Base-by-base conservation (phyloP, 2,888 invertebrate species). In the Amphipyra berbera region DNA sequence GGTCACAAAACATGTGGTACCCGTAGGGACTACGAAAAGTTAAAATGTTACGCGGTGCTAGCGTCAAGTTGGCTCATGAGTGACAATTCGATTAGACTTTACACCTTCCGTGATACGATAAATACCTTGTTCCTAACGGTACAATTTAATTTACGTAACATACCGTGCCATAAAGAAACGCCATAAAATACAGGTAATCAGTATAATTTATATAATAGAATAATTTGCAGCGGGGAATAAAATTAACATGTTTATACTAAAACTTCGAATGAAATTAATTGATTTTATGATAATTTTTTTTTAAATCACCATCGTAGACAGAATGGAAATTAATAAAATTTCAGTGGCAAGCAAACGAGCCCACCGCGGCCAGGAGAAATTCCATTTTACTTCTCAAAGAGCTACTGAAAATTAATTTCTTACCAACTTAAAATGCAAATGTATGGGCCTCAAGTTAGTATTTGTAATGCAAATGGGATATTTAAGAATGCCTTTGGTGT, bases 381-480 rank as follows among this genome's bases (percentile, higher is more conserved):
- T 40, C 13, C 6, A 55, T 55, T 72, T 67, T 38, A 56, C 48
- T 57, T 49, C 41, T 63, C 44, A 52, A 68, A 66, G 52, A 54
- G 65, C 45, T 15, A 54, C 60, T 60, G 42, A 72, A 71, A 74
- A 76, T 81, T 77, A 80, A 78, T 77, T 73, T 66, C 61, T 66
- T 58, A 48, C 55, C 41, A 53, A 67, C 59, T 78, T 79, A 68
- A 78, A 78, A 81, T 78, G 73, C 65, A 64, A 82, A 81, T 81
- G 13, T 65, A 71, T 70, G 68, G 68, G 62, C 46, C 49, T 63
- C 38, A 61, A 73, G 69, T 78, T 61, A 58, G 61, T 73, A 75
- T 79, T 82, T 82, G 78, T 73, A 30, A 82, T 82, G 74, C 75
- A 73, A 82, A 81, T 81, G 37, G 59, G 58, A 53, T 76, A 62